Evolutionary conservation across 2,888 invertebrate species (phyloP), one percentile per base, ranked within the genome.

Genomic region (Agrotis ipsilon): DNA sequence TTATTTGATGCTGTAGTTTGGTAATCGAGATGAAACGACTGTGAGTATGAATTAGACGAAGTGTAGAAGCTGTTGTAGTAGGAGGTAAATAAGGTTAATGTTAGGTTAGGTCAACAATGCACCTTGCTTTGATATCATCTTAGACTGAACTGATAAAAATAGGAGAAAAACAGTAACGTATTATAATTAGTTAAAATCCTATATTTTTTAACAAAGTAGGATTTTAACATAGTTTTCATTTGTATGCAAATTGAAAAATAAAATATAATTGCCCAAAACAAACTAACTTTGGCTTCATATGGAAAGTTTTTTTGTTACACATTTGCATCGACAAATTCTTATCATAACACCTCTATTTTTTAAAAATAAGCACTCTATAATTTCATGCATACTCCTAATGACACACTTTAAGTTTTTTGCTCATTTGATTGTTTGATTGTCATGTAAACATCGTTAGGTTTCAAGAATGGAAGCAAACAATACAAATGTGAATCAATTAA

Each of bases 1-100:
- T 48, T 46, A 43, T 59, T 75, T 48, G 43, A 19, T 18, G 24
- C 1, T 21, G 39, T n/a, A 27, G 14, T 18, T 16, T 19, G 48
- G 14, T 65, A 13, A 51, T 39, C 19, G 24, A 54, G 43, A 75
- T 59, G 21, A 46, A 32, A n/a, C 5, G 13, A 24, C 24, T 39
- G 1, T 43, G 57, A 52, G 51, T n/a, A 75, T 48, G 19, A 75
- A 48, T 48, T 14, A 27, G n/a, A 27, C 24, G 13, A 57, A 19
- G 32, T 57, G 3, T 49, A 7, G 14, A 58, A 2, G 6, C 9
- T 43, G 6, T 39, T 19, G 14, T 13, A 54, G 0, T 21, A 55
- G 3, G 5, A 14, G 1, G 19, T 14, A 46, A 39, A 39, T 14
- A 46, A 72, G 54, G 21, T 24, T 54, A 6, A 21, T 0, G 13